phyloP scores from a whole-genome alignment of 2,113 vertebrate species.

The Octodon degus region DNA sequence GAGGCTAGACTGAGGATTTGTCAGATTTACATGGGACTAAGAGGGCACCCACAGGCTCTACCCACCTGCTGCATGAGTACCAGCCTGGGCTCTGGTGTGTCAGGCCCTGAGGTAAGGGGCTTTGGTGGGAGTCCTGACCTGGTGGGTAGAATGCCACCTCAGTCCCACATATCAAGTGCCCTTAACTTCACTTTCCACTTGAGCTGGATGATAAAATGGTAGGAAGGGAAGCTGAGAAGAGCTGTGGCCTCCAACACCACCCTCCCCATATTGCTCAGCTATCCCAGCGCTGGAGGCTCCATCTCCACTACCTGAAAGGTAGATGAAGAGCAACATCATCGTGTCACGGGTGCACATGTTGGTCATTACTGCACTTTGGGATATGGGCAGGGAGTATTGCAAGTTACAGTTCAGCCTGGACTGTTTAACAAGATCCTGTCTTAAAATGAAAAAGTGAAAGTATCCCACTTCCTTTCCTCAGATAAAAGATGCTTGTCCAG shows the following conservation, averaged over 20 bases:
- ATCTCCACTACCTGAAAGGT: not conserved
- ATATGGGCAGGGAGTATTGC: not conserved
- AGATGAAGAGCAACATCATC: too few relatives aligned
- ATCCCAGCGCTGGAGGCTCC: not conserved
- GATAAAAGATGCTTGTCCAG: not conserved
- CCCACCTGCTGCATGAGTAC: not conserved
- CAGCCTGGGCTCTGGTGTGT: not conserved
- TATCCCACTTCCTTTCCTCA: not conserved
- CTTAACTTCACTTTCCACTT: not conserved
- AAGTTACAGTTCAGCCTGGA: not conserved
- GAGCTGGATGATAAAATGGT: conserved; percentile 16
- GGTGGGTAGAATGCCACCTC: not conserved
- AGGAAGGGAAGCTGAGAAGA: conserved; percentile 3
- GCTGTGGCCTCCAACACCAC: not conserved
- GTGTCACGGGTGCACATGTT: not conserved
- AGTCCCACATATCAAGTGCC: not conserved
- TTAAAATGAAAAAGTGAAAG: not conserved
- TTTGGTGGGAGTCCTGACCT: not conserved
- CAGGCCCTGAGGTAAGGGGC: accelerated
- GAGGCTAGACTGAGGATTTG: not conserved
- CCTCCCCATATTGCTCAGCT: not conserved
- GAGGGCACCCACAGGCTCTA: not conserved
- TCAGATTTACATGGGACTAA: not conserved
- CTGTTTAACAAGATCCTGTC: not conserved
- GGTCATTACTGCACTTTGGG: not conserved